Evolutionary conservation across 2,888 invertebrate genomes (phyloP), one percentile per base, ranked within the genome.

Genomic region (Melinopterus prodromus): DNA sequence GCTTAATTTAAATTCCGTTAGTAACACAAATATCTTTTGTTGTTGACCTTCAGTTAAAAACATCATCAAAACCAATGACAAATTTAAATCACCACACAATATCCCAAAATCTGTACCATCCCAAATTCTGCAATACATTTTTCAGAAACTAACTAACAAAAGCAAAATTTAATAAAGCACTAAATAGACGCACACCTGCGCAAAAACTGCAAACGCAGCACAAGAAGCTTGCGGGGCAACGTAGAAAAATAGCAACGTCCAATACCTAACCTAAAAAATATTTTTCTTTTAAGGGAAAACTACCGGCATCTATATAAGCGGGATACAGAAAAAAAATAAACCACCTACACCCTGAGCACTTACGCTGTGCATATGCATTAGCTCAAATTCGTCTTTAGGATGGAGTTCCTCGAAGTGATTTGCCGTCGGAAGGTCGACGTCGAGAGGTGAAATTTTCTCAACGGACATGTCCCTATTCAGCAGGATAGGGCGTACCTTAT

Each of bases 341-440:
- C 53, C 53, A 53, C 37, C 26, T 74, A 7, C 6, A 26, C n/a
- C 74, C 74, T 74, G n/a, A n/a, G 35, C 36, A 83, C 83, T 83
- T 83, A 83, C 83, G 70, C 78, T 77, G 69, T 78, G 88, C 83
- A 89, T 89, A 84, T 89, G 89, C 83, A 90, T 89, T 82, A 93
- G 88, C 87, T 92, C 92, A 82, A 92, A 88, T 76, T 95, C 95
- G 90, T 97, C 97, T 91, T 96, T 96, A 77, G 97, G 96, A 84
- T 93, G 94, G 88, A 93, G 93, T 87, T 93, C 91, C 87, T 95
- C 95, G 90, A 96, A 96, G 89, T 94, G 93, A 92, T 96, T 96
- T 76, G 90, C 87, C 77, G 90, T 84, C 80, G 91, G 89, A 82
- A 91, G 90, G 80, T 88, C 86, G 76, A 86, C 87, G 72, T 87